Evolutionary conservation across 2,797 vertebrate species (phyloP).

Genomic region (Discoglossus pictus): DNA sequence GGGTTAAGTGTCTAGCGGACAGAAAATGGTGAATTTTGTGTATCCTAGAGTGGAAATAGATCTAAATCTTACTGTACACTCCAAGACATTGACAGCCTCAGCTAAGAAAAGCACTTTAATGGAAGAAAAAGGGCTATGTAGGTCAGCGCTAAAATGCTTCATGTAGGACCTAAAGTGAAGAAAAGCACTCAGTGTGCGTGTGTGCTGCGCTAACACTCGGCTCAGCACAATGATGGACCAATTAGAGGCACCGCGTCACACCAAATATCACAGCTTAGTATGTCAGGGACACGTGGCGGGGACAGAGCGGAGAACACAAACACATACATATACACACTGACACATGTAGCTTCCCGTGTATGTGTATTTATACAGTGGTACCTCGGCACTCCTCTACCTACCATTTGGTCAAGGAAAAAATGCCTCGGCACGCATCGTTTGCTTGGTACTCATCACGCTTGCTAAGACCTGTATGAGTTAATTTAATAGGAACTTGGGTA

Average conservation of each 20-base stretch:
- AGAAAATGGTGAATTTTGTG: slow-evolving; percentile 19
- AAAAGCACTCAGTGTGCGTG: slow-evolving; percentile 37
- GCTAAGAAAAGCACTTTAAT: slow-evolving; percentile 30
- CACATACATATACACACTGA: not conserved
- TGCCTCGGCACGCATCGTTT: too few species aligned
- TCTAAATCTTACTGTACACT: slow-evolving; percentile 29
- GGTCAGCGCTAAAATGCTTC: slow-evolving; percentile 42
- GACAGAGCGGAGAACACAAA: not conserved
- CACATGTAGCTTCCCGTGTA: slow-evolving; percentile 7
- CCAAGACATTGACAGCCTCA: slow-evolving; percentile 28
- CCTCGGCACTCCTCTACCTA: too few species aligned
- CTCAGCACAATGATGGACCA: slow-evolving; percentile 26
- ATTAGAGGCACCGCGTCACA: slow-evolving; percentile 13
- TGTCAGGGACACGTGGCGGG: slow-evolving; percentile 38
- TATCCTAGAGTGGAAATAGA: slow-evolving; percentile 17
- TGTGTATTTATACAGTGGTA: not conserved
- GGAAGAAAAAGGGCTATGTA: slow-evolving; percentile 30
- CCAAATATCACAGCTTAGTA: slow-evolving; percentile 18
- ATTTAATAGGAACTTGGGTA: too few species aligned
- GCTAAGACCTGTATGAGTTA: too few species aligned
- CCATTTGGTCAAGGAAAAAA: too few species aligned
- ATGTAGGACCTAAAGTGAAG: slow-evolving; percentile 18
- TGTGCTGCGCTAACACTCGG: slow-evolving; percentile 21
- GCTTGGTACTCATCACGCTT: too few species aligned
- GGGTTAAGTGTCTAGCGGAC: not conserved